Evolutionary conservation across 2,797 vertebrate species (phyloP).

Genomic region (Scolopax bukidnonensis): DNA sequence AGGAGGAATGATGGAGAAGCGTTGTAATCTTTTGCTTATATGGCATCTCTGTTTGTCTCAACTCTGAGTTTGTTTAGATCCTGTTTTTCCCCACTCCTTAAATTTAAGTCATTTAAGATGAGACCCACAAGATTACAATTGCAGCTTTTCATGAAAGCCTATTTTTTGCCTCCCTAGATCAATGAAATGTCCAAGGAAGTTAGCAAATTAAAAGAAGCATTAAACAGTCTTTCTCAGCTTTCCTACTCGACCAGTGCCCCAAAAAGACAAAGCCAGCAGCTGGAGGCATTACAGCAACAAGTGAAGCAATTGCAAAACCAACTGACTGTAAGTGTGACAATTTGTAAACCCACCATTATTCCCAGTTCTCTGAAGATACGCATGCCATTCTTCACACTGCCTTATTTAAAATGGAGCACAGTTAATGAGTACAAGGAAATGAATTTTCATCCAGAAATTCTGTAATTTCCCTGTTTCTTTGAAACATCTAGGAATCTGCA

Average conservation of each 20-base stretch:
- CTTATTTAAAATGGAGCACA: not conserved
- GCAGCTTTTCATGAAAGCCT: not conserved
- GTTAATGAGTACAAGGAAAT: not conserved
- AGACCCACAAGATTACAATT: not conserved
- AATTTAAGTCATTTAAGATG: not conserved
- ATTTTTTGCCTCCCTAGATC: constrained; percentile 79
- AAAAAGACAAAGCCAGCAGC: constrained; percentile 91
- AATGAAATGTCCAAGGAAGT: constrained; percentile 94
- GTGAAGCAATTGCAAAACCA: constrained; percentile 95
- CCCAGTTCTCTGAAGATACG: not conserved
- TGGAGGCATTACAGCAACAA: constrained; percentile 92
- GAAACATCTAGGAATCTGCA: not conserved
- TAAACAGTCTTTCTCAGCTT: constrained; percentile 97
- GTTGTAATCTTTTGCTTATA: not conserved
- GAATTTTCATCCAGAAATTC: not conserved
- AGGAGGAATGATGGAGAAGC: not conserved
- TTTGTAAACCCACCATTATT: not conserved
- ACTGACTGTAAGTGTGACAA: constrained; percentile 84
- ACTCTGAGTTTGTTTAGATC: not conserved
- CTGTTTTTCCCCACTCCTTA: not conserved
- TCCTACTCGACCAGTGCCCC: constrained; percentile 87
- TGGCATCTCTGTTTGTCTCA: not conserved
- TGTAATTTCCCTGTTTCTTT: not conserved
- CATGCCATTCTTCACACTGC: not conserved
- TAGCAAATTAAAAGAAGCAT: constrained; percentile 91